Base-by-base conservation (phyloP, 1,140 invertebrate species). In the Eulimnadia texana region DNA sequence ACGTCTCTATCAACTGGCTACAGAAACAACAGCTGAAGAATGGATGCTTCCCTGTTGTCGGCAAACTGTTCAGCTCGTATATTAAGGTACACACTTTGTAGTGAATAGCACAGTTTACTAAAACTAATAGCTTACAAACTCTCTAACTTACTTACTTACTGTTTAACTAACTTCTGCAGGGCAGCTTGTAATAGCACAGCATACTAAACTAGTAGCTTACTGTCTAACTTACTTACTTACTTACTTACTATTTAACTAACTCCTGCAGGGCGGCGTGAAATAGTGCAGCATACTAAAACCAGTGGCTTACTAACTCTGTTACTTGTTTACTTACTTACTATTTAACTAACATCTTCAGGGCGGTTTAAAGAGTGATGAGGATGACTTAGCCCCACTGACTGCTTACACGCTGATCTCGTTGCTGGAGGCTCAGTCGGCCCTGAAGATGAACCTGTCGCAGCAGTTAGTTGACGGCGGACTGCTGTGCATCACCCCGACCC, bases 361-460 rank as follows among this genome's bases (percentile, higher is more conserved):
- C 11, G 55, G 84, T 16, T 72, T 85, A 1, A 75, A 80, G 58
- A 70, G 68, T 6, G 68, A 79, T 3, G 81, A 84, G 3, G 60
- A 61, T 25, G 76, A 79, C 1, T 78, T 73, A 28, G 72, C 79
- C 0, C 78, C 79, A 0, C 70, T 85, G 10, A 84, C 84, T 0
- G 83, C 84, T 0, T 86, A 84, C 68, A 80, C 84, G 33, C 65
- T 84, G 3, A 77, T 82, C 1, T 77, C 83, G 0, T 73, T 85
- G 2, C 64, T 84, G 1, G 82, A 85, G 65, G 79, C 79, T 0
- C 6, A 52, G 20, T 25, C 28, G 16, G 28, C 33, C 22, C 27
- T 9, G 20, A 55, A 52, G n/a, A 28, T n/a, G 3, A 29, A 50
- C 16, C 11, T 27, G 24, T 20, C 53, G 25, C 23, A 61, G 9